Conservation (phyloP, 2,888 invertebrate species). For the Himalopsyche japonica region DNA sequence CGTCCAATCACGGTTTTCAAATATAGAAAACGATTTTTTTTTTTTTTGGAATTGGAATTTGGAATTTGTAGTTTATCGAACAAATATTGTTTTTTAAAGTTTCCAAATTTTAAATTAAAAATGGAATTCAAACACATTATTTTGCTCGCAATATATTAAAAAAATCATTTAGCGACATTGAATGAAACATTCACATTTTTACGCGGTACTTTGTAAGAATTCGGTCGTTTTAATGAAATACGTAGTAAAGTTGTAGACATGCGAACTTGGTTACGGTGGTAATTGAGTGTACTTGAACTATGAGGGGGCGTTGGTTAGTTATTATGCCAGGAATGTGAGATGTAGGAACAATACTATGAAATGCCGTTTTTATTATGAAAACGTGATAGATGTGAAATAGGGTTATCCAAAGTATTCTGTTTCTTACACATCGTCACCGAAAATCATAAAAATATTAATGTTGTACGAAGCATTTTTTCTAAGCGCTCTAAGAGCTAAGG, state of each 20-base stretch:
- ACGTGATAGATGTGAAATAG: background rate
- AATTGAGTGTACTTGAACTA: conserved; percentile 6
- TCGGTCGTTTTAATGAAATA: background rate
- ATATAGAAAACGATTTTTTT: no score
- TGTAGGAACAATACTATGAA: conserved; percentile 12
- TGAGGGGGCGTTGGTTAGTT: conserved; percentile 6
- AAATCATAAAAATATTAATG: no score
- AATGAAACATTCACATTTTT: background rate
- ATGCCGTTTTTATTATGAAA: conserved; percentile 1
- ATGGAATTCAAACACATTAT: no score
- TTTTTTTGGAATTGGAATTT: no score
- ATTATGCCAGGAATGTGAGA: conserved; percentile 9
- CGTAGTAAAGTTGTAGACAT: background rate
- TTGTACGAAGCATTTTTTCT: no score
- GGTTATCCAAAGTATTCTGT: background rate
- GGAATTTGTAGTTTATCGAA: no score
- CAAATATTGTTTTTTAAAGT: no score
- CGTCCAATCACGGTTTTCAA: no score
- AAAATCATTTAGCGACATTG: background rate
- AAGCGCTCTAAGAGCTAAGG: no score
- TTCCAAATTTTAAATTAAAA: no score
- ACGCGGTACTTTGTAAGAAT: background rate
- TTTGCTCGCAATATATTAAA: no score
- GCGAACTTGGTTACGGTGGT: background rate
- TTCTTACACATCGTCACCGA: no score